Evolutionary conservation across 2,797 vertebrate species (phyloP).

Genomic region (Eulemur rubriventer): DNA sequence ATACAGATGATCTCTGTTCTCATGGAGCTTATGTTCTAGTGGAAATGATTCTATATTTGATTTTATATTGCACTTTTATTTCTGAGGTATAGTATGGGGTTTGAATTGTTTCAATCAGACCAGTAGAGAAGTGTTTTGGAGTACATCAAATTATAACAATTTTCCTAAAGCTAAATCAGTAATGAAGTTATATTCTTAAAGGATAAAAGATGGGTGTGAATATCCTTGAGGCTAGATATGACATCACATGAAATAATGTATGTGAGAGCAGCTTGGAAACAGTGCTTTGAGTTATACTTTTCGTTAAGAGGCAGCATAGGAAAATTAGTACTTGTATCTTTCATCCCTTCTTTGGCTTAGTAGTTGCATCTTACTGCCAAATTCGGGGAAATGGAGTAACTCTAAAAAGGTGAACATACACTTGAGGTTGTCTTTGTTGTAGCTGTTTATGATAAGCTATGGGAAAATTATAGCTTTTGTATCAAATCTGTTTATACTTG

Average conservation of each 20-base stretch:
- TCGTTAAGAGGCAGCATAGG: background rate
- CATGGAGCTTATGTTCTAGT: background rate
- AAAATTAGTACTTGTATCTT: slow-evolving; percentile 48
- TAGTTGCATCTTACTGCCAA: slow-evolving; percentile 34
- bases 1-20: background rate
- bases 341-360: slow-evolving; percentile 8
- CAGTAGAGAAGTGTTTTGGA: slow-evolving; percentile 5
- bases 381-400: slow-evolving; percentile 47
- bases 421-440: slow-evolving; percentile 47
- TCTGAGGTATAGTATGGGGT: background rate
- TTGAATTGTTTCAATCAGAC: slow-evolving; percentile 43
- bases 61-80: slow-evolving; percentile 40
- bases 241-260: background rate
- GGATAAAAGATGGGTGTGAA: background rate
- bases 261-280: slow-evolving; percentile 43
- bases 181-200: slow-evolving; percentile 39
- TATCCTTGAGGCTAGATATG: slow-evolving; percentile 20
- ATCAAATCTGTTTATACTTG: slow-evolving; percentile 26
- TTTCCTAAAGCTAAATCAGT: slow-evolving; percentile 26
- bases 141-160: background rate
- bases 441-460: slow-evolving; percentile 11
- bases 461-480: slow-evolving; percentile 53
- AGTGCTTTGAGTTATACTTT: slow-evolving; percentile 14
- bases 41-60: background rate
- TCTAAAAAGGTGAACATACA: slow-evolving; percentile 2